Evolutionary conservation across 1,140 invertebrate species (phyloP).

Genomic region (Caenorhabditis remanei): DNA sequence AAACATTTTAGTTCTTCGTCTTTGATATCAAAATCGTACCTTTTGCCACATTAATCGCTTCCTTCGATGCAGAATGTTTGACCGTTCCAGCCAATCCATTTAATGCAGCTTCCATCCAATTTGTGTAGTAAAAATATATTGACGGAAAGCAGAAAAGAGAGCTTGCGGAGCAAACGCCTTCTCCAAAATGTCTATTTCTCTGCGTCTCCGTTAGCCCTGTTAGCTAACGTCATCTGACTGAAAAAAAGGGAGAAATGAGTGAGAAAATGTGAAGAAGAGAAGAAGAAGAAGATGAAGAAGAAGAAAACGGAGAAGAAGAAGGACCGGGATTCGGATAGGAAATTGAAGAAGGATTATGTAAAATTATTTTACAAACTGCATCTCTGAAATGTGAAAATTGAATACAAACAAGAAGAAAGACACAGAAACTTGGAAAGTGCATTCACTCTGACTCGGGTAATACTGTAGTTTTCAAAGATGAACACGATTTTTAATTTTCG

Average conservation of each 20-base stretch:
- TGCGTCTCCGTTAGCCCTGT: background rate
- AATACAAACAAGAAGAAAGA: too few species aligned
- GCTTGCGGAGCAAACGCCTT: background rate
- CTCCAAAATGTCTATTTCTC: background rate
- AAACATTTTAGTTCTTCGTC: background rate
- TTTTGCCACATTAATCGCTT: conserved; percentile 57
- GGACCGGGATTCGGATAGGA: background rate
- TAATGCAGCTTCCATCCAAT: conserved; percentile 50
- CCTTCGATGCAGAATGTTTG: conserved; percentile 58
- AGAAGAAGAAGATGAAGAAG: background rate
- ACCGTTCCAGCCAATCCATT: conserved; percentile 58
- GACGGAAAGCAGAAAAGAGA: conserved; percentile 25
- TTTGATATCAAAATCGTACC: background rate
- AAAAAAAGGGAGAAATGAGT: background rate
- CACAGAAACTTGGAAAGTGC: too few species aligned
- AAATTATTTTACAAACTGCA: too few species aligned
- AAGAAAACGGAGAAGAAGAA: too few species aligned
- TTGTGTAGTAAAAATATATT: background rate
- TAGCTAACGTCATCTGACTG: conserved; percentile 26
- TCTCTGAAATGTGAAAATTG: too few species aligned
- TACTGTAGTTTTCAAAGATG: too few species aligned
- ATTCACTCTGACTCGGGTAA: too few species aligned
- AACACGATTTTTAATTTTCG: too few species aligned
- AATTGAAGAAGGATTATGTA: background rate
- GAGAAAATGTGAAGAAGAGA: background rate